A percentile compares a stretch with the other conserved stretches of the same genome.
Conservation (phyloP, 2,113 vertebrate species). For the Silurus asotus region DNA sequence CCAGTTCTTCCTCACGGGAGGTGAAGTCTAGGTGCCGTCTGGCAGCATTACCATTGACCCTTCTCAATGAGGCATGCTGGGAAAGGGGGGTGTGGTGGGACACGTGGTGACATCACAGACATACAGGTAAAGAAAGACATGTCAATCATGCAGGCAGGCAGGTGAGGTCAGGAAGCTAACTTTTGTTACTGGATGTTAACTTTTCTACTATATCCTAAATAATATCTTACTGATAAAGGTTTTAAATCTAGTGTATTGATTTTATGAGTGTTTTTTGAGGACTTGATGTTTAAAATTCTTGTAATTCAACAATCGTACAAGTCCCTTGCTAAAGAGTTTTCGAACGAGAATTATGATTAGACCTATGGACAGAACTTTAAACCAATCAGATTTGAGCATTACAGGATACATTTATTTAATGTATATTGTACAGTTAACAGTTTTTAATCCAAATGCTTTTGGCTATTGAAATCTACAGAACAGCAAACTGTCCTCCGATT, state of each 20-base stretch:
- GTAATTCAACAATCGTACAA: neutral
- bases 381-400: neutral
- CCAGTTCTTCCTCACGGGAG: conserved; percentile 76
- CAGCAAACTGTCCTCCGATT: neutral
- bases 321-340: neutral
- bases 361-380: neutral
- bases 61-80: conserved; percentile 81
- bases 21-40: conserved; percentile 78
- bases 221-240: neutral
- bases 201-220: neutral
- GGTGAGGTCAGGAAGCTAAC: conserved; percentile 47
- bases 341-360: neutral
- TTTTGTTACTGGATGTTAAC: neutral
- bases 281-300: neutral
- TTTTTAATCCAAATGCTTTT: neutral
- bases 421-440: neutral
- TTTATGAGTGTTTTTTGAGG: neutral
- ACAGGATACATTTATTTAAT: neutral
- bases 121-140: conserved; percentile 38
- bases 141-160: conserved; percentile 41
- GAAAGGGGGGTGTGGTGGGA: conserved; percentile 59
- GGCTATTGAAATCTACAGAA: neutral
- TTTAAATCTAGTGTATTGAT: neutral
- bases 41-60: conserved; percentile 72
- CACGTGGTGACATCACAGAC: conserved; percentile 51